Conservation (phyloP, 2,888 invertebrate genomes). For the Rosalia funebris region DNA sequence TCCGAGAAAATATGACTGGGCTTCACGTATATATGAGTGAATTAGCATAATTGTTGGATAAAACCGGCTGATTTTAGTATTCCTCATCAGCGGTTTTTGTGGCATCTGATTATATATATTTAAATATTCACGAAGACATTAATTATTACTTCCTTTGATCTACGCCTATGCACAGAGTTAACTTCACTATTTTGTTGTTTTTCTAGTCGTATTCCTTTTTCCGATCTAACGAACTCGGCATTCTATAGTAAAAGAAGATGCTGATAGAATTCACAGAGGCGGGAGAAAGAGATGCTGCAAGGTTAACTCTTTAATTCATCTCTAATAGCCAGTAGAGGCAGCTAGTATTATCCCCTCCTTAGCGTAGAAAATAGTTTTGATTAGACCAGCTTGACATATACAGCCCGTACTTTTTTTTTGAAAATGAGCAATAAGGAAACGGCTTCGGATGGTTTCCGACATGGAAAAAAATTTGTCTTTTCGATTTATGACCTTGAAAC, state of each 20-base stretch:
- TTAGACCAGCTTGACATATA: conserved; percentile 10
- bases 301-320: conserved; percentile 23
- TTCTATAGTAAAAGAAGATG: conserved; percentile 20
- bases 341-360: conserved; percentile 12
- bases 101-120: conserved; percentile 1
- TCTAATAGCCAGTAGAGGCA: conserved; percentile 21
- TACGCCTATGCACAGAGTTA: conserved; percentile 17
- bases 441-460: conserved; percentile 12
- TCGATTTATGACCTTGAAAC: conserved; percentile 10
- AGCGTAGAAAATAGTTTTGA: conserved; percentile 12
- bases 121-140: conserved; percentile 15
- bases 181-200: conserved; percentile 21
- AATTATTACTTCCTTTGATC: conserved; percentile 21
- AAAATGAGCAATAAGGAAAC: conserved; percentile 3
- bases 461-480: not conserved
- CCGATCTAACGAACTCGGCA: conserved; percentile 25
- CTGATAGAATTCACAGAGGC: not conserved
- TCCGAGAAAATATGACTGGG: no score
- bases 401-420: conserved; percentile 8
- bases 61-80: not conserved
- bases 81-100: not conserved
- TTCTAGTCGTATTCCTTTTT: conserved; percentile 23
- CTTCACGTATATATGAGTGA: no score
- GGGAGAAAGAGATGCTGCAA: conserved; percentile 22
- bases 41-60: conserved; percentile 17